phyloP scores from a whole-genome alignment of 2,113 vertebrate species.

The Hepsetus odoe region DNA sequence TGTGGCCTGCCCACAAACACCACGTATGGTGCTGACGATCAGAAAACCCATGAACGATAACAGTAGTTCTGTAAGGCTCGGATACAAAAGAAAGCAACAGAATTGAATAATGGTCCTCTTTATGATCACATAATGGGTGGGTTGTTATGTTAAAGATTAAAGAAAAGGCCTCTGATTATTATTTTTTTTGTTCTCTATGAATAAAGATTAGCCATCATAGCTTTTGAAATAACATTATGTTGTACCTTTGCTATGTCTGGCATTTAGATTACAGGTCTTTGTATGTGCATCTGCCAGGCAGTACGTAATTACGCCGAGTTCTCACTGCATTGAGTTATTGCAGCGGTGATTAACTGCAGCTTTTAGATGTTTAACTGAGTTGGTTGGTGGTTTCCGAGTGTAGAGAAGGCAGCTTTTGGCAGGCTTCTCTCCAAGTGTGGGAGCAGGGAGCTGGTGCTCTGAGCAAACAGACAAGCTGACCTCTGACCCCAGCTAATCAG shows the following conservation, averaged over 20 bases:
- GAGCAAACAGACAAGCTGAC: conserved; percentile 40
- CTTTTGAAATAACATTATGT: not conserved
- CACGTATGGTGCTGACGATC: not conserved
- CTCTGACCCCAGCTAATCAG: conserved; percentile 50
- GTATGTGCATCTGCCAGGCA: not conserved
- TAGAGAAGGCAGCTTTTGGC: not conserved
- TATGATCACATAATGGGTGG: not conserved
- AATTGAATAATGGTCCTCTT: not conserved
- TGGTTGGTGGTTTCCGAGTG: not conserved
- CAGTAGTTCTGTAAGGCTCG: not conserved
- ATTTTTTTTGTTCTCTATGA: not conserved
- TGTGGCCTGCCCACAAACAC: not conserved
- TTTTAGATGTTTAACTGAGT: too few species aligned
- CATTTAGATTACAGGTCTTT: not conserved
- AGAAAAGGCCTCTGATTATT: not conserved
- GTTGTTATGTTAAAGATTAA: not conserved
- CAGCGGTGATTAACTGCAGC: not conserved
- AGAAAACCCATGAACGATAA: not conserved
- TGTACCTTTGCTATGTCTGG: not conserved
- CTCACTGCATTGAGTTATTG: not conserved
- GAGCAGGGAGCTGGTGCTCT: conserved; percentile 36
- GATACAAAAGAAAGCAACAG: not conserved
- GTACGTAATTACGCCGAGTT: not conserved
- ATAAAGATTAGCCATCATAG: not conserved
- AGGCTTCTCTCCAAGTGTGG: conserved; percentile 7